A percentile compares a stretch with the other conserved stretches of the same genome.
These are phyloP conservation scores for Bembecia ichneumoniformis DNA, from an alignment of 2,888 invertebrate species.

Conservation along the genomic window DNA sequence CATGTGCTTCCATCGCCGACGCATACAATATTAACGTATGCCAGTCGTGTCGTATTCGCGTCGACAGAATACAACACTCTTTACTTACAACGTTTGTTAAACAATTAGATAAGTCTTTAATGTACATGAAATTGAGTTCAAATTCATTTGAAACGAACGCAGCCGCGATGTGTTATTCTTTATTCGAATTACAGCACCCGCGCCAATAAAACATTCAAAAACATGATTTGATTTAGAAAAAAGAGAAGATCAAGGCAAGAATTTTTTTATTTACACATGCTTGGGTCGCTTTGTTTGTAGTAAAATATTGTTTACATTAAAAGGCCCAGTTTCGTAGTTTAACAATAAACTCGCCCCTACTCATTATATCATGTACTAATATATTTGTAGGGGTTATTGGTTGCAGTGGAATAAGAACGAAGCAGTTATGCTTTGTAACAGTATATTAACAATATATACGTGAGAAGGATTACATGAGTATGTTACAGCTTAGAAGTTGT, in stretches of 20 bases:
- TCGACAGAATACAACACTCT: constrained; percentile 31
- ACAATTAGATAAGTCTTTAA: not conserved
- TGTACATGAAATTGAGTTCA: not conserved
- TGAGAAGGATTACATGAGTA: no score
- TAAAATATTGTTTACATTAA: no score
- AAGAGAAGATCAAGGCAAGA: constrained; percentile 2
- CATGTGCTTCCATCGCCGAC: constrained; percentile 16
- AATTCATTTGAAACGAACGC: not conserved
- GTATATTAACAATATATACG: no score
- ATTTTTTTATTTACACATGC: no score
- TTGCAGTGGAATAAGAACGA: no score
- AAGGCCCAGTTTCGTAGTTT: no score
- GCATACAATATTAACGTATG: constrained; percentile 37
- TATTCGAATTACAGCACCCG: constrained; percentile 45
- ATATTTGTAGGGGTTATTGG: no score
- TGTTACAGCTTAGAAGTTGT: no score
- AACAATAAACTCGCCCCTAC: no score
- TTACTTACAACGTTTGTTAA: not conserved
- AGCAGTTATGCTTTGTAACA: no score
- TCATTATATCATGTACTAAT: no score
- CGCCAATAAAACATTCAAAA: constrained; percentile 49
- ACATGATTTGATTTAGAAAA: constrained; percentile 44
- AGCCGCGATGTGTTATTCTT: constrained; percentile 13
- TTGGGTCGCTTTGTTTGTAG: no score
- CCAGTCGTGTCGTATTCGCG: constrained; percentile 24